A percentile compares a stretch with the other conserved stretches of the same genome.
These are phyloP conservation scores for Todiramphus chloris DNA, from an alignment of 2,113 vertebrate species.

Conservation along the genomic window DNA sequence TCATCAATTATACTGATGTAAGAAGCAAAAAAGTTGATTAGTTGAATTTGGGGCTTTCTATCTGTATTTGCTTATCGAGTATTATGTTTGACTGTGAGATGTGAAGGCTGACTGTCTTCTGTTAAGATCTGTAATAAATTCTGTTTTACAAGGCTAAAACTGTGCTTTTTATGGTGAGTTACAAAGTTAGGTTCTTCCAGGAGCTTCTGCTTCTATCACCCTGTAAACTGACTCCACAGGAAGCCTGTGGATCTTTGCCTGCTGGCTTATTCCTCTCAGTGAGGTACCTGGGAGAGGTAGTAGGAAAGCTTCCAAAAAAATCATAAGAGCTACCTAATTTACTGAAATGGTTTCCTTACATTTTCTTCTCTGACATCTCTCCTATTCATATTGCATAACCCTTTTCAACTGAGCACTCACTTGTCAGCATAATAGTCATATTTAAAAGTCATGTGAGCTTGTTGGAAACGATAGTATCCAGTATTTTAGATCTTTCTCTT, in stretches of 20 bases:
- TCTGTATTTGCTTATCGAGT: not conserved
- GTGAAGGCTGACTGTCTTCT: not conserved
- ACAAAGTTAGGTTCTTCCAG: not conserved
- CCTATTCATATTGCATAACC: not conserved
- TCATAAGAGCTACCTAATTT: not conserved
- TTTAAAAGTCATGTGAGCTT: not conserved
- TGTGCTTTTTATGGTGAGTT: not conserved
- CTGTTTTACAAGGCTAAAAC: not conserved
- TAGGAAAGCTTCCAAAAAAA: not conserved
- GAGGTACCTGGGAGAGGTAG: not conserved
- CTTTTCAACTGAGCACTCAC: not conserved
- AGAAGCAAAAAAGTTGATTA: not conserved
- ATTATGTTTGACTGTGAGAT: not conserved
- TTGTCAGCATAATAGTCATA: not conserved
- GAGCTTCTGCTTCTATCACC: not conserved
- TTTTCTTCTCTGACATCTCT: not conserved
- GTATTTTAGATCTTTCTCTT: not conserved
- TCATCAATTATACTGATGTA: not conserved
- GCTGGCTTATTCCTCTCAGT: not conserved
- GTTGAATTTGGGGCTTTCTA: not conserved
- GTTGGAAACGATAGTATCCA: not conserved
- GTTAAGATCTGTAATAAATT: accelerated
- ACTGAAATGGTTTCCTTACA: not conserved
- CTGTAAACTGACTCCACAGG: not conserved
- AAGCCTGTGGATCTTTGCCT: not conserved